These are phyloP conservation scores for Zygogramma bicolorata DNA, from an alignment of 2,888 invertebrate species.

Conservation along the genomic window DNA sequence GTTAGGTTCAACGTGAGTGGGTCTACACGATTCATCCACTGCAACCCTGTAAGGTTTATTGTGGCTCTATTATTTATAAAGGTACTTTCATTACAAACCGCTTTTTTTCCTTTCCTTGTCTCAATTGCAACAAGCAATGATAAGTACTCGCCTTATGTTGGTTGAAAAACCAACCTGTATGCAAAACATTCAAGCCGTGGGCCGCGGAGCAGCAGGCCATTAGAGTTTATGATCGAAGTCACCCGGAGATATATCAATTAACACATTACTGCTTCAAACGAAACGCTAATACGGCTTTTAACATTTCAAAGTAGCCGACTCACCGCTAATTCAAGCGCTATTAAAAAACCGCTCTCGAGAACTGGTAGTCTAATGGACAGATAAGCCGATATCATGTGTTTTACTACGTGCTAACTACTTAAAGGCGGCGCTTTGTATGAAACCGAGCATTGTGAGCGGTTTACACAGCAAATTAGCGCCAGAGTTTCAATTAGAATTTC, in stretches of 20 bases:
- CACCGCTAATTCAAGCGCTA: slow-evolving; percentile 55
- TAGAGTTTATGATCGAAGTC: slow-evolving; percentile 42
- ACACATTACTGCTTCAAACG: slow-evolving; percentile 61
- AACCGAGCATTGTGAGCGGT: slow-evolving; percentile 31
- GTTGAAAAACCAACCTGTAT: too few species aligned
- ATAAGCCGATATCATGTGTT: slow-evolving; percentile 64
- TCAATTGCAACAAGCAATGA: too few species aligned
- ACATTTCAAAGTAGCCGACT: slow-evolving; percentile 52
- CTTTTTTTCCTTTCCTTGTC: too few species aligned
- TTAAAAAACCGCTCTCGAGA: slow-evolving; percentile 44
- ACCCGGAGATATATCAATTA: slow-evolving; percentile 54
- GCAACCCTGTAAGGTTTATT: too few species aligned
- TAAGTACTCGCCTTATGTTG: too few species aligned
- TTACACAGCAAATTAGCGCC: slow-evolving; percentile 35
- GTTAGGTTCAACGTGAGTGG: too few species aligned
- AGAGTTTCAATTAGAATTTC: background rate
- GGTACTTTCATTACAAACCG: too few species aligned
- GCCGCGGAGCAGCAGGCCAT: slow-evolving; percentile 33
- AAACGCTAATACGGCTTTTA: slow-evolving; percentile 65
- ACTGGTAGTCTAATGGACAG: slow-evolving; percentile 63
- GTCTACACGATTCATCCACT: too few species aligned
- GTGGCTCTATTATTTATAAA: too few species aligned
- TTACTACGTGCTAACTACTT: slow-evolving; percentile 64
- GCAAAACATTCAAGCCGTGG: too few species aligned
- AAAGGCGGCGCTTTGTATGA: slow-evolving; percentile 49